phyloP scores from a whole-genome alignment of 2,888 invertebrate species.

The Ormyrus labotus region DNA sequence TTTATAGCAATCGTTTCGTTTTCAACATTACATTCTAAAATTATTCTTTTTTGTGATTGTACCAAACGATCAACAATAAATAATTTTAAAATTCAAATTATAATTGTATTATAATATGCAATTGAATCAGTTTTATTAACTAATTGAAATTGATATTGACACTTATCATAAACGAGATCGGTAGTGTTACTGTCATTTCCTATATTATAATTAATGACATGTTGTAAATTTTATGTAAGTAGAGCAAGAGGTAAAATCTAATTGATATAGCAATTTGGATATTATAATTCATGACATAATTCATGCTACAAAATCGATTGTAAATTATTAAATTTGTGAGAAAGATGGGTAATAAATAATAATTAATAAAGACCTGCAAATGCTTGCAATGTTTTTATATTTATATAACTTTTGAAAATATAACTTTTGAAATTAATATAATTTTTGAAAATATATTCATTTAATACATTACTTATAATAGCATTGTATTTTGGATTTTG shows the following conservation, averaged over 20 bases:
- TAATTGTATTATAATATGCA: too few species aligned
- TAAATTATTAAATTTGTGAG: slow-evolving; percentile 4
- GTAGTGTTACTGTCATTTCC: too few species aligned
- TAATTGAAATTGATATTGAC: too few species aligned
- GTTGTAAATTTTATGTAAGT: background rate
- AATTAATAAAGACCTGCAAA: background rate
- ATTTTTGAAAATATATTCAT: background rate
- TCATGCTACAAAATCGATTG: background rate
- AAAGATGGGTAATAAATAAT: slow-evolving; percentile 21
- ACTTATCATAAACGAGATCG: too few species aligned
- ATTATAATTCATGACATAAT: background rate
- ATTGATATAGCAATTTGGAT: background rate
- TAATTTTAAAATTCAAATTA: too few species aligned
- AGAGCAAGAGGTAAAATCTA: background rate
- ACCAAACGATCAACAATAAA: too few species aligned
- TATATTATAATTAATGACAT: background rate
- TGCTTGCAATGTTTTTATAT: background rate
- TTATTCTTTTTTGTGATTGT: too few species aligned
- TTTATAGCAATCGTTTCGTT: too few species aligned
- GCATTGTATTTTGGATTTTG: background rate
- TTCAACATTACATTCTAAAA: too few species aligned
- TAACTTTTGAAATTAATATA: too few species aligned
- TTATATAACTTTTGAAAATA: background rate
- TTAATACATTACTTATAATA: background rate
- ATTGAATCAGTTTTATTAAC: too few species aligned